phyloP scores from a whole-genome alignment of 2,113 vertebrate species.

The Orycteropus afer region DNA sequence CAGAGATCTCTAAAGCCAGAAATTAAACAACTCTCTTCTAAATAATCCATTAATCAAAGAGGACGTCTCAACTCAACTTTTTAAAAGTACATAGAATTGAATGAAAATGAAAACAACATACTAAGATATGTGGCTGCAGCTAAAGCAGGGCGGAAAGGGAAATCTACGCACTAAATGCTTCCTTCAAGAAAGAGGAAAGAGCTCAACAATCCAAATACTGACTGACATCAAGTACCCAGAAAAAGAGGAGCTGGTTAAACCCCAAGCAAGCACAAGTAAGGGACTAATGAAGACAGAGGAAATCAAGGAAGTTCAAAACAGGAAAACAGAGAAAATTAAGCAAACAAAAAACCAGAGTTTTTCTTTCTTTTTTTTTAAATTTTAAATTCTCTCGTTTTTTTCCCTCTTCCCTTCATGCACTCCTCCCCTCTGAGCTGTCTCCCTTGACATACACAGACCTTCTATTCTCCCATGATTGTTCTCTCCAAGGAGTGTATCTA shows the following conservation, averaged over 20 bases:
- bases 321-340: no score
- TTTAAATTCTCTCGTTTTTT: no score
- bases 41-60: neutral
- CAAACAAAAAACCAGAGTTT: no score
- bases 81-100: neutral
- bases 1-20: neutral
- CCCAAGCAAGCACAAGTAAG: neutral
- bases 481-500: no score
- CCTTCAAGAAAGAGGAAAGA: neutral
- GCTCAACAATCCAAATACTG: neutral
- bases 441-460: no score
- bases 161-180: neutral
- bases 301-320: no score
- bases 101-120: conserved; percentile 11
- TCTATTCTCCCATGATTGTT: no score
- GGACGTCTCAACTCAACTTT: neutral
- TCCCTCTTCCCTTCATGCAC: no score
- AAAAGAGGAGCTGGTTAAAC: conserved; percentile 46
- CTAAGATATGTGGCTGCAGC: neutral
- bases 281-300: neutral
- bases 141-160: neutral
- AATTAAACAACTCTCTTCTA: conserved; percentile 12
- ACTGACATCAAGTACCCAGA: conserved; percentile 27
- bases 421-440: no score
- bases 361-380: no score